Base-by-base conservation (phyloP, 2,888 invertebrate species). In the Caradrina kadenii region DNA sequence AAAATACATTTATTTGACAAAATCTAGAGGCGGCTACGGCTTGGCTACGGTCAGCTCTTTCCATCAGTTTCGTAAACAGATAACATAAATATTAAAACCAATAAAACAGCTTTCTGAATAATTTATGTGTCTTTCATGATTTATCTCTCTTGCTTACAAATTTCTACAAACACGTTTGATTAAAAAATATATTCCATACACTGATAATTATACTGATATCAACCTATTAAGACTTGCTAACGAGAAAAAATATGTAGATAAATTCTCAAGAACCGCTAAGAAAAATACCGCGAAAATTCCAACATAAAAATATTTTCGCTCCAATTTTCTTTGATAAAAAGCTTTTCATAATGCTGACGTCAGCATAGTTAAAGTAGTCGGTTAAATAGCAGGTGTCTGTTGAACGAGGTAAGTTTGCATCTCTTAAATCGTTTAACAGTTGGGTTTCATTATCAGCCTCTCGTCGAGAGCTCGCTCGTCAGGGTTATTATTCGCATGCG, bases 401-500 rank as follows among this genome's bases (percentile, higher is more conserved):
- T 54, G 54, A 73, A 80, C 62, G 54, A 74, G 65, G 64, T 67
- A 80, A 87, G 82, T 85, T 87, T 83, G 85, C 86, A 85, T 87
- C 83, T 81, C 82, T 88, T 86, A 88, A 90, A 91, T 86, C 89
- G 88, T 88, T 91, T 89, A 91, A 84, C 87, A 88, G 89, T 91
- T 88, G 87, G 86, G 87, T 91, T 93, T 92, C 92, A 93, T 93
- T 92, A 93, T 90, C 89, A 92, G 88, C 88, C 86, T 88, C 88
- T 90, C 86, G 83, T 86, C 85, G 86, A 88, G 84, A 86, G 88
- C 88, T 89, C 87, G 82, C 88, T 92, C 90, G 90, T 91, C 91
- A 91, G 92, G 90, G 90, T 90, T 91, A 86, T 86, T 89, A 87
- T 87, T 89, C 95, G 95, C 95, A 95, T 94, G 95, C 95, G 94